Percentiles rank a stretch among this genome's conserved stretches.
Conservation (phyloP, 2,888 invertebrate genomes). For the Euzophera pinguis region DNA sequence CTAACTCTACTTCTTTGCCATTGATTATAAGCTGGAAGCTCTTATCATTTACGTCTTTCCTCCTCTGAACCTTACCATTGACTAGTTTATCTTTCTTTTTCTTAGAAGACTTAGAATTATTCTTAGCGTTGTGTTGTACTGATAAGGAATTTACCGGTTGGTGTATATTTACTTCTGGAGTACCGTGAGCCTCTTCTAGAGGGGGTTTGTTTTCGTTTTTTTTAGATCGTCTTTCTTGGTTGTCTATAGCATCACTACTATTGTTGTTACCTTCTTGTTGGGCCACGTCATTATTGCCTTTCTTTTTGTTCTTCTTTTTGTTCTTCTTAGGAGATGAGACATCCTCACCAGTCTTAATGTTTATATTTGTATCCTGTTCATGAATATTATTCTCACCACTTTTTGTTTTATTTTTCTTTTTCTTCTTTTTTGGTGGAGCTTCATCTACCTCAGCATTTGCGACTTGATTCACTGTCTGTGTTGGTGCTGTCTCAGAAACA, state of each 20-base stretch:
- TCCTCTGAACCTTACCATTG: constrained; percentile 53
- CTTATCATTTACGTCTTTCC: constrained; percentile 66
- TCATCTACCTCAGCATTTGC: background rate
- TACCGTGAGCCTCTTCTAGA: background rate
- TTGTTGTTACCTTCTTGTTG: background rate
- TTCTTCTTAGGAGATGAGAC: constrained; percentile 21
- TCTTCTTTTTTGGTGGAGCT: constrained; percentile 6
- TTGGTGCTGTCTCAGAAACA: background rate
- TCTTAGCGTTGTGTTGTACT: constrained; percentile 26
- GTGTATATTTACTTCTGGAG: background rate
- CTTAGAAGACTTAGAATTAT: constrained; percentile 27
- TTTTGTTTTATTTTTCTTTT: constrained; percentile 18
- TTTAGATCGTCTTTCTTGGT: constrained; percentile 16
- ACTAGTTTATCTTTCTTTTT: constrained; percentile 37
- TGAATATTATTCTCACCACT: constrained; percentile 14
- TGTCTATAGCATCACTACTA: background rate
- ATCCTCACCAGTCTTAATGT: background rate
- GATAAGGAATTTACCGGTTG: background rate
- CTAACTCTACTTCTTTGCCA: constrained; percentile 81
- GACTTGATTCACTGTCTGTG: background rate
- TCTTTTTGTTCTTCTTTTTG: constrained; percentile 27
- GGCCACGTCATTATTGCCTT: background rate
- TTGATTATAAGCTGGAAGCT: constrained; percentile 80
- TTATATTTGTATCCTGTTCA: background rate
- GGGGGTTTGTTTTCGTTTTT: constrained; percentile 35